A percentile compares a stretch with the other conserved stretches of the same genome.
phyloP scores from a whole-genome alignment of 1,140 invertebrate genomes.

The Drosophila pandora region DNA sequence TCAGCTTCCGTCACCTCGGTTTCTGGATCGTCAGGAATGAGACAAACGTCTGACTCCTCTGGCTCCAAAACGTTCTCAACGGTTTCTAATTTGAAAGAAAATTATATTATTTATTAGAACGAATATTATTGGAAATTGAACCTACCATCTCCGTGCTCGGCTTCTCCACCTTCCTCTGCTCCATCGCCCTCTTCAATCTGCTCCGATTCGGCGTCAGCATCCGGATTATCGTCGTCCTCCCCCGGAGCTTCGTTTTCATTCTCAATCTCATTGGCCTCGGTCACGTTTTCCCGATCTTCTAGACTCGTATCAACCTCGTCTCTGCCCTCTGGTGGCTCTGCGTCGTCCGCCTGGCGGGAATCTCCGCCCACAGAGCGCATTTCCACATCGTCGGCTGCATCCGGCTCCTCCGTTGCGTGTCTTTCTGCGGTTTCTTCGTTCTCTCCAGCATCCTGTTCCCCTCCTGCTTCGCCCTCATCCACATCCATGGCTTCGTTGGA shows the following conservation, averaged over 20 bases:
- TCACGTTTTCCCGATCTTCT: slow-evolving; percentile 43
- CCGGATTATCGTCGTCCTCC: slow-evolving; percentile 38
- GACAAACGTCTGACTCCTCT: slow-evolving; percentile 79
- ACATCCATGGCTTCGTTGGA: slow-evolving; percentile 77
- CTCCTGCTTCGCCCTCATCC: slow-evolving; percentile 60
- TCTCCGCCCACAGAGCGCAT: slow-evolving; percentile 64
- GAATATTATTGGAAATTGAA: background rate
- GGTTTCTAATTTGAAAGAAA: slow-evolving; percentile 30
- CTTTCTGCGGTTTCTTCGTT: slow-evolving; percentile 19
- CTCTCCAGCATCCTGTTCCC: slow-evolving; percentile 34
- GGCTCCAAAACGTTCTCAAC: slow-evolving; percentile 80
- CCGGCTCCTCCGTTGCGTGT: slow-evolving; percentile 3
- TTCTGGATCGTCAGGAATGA: slow-evolving; percentile 84
- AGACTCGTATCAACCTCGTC: slow-evolving; percentile 63
- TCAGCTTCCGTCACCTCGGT: slow-evolving; percentile 87
- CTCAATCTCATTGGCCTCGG: slow-evolving; percentile 42
- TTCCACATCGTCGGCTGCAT: slow-evolving; percentile 55
- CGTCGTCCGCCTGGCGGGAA: slow-evolving; percentile 41
- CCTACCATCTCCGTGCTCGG: slow-evolving; percentile 72
- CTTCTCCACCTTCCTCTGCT: slow-evolving; percentile 48
- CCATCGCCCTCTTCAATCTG: slow-evolving; percentile 33
- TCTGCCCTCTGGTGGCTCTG: slow-evolving; percentile 43
- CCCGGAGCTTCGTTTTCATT: slow-evolving; percentile 29
- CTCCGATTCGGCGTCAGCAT: slow-evolving; percentile 47
- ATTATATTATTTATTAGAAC: background rate